phyloP scores from a whole-genome alignment of 2,888 invertebrate species.

The Scaptomyza flava region DNA sequence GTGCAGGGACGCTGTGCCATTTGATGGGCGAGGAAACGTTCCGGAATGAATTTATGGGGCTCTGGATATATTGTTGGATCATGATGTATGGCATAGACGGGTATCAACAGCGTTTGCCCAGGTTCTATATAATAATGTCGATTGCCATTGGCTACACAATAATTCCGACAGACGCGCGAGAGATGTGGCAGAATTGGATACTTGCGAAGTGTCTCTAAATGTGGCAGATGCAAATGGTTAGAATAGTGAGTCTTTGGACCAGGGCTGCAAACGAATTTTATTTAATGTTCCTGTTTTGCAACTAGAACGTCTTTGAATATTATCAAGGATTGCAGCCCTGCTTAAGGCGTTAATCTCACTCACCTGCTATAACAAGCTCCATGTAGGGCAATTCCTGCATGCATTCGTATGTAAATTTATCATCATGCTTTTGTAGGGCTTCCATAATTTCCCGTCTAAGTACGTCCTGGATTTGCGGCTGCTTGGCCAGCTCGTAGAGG shows the following conservation, averaged over 20 bases:
- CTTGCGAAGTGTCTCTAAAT: constrained; percentile 86
- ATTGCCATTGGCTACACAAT: constrained; percentile 84
- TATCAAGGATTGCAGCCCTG: too few relatives aligned
- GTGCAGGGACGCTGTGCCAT: constrained; percentile 84
- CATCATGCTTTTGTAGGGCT: constrained; percentile 80
- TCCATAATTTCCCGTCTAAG: constrained; percentile 84
- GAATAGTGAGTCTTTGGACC: too few relatives aligned
- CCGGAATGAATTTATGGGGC: constrained; percentile 87
- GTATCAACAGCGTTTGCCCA: constrained; percentile 85
- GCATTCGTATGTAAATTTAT: constrained; percentile 82
- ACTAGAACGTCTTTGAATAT: too few relatives aligned
- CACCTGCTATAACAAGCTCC: constrained; percentile 85
- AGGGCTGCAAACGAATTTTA: too few relatives aligned
- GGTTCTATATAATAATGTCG: constrained; percentile 85
- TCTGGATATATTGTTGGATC: constrained; percentile 86
- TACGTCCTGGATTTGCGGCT: constrained; percentile 84
- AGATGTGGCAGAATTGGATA: constrained; percentile 85
- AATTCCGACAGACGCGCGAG: constrained; percentile 85
- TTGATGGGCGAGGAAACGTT: constrained; percentile 86
- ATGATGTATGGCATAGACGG: constrained; percentile 86
- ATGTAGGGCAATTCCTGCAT: constrained; percentile 84
- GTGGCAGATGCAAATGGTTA: too few relatives aligned
- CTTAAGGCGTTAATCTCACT: not conserved
- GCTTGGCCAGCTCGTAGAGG: constrained; percentile 85
- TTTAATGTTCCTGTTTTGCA: too few relatives aligned